Conservation (phyloP, 2,797 vertebrate genomes). For the Sebastes hubbsi region DNA sequence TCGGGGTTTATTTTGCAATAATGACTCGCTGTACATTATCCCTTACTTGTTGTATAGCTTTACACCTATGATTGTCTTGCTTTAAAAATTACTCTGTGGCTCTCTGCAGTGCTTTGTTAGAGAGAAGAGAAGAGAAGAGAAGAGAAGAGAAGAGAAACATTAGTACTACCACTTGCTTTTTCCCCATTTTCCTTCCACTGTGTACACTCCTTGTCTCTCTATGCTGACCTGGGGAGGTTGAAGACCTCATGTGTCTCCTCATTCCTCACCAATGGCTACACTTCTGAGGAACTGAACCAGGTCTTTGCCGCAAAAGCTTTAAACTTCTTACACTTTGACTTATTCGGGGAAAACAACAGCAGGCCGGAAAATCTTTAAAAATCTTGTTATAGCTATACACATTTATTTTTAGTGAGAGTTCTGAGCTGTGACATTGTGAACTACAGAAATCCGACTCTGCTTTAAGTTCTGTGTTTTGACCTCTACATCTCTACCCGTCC, state of each 20-base stretch:
- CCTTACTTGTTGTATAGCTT: neutral
- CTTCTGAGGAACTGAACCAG: neutral
- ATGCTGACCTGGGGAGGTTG: too few species aligned
- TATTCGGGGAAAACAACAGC: neutral
- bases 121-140: neutral
- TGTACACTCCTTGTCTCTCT: too few species aligned
- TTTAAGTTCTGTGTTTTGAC: neutral
- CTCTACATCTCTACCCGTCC: neutral
- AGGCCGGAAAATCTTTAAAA: neutral
- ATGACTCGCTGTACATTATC: too few species aligned
- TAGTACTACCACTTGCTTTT: too few species aligned
- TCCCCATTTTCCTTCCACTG: too few species aligned
- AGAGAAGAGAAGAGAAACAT: too few species aligned
- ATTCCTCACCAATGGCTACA: neutral
- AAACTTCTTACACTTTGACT: neutral
- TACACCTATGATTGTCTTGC: neutral
- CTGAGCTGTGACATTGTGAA: neutral
- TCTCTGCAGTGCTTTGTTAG: neutral
- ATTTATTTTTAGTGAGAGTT: neutral
- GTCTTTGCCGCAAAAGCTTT: slow-evolving; percentile 1
- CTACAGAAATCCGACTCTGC: neutral
- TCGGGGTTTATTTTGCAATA: too few species aligned
- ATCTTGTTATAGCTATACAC: neutral
- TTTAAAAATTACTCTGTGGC: neutral
- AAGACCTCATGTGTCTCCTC: too few species aligned